Percentiles rank a stretch among this genome's conserved stretches.
Evolutionary conservation across 1,140 invertebrate genomes (phyloP).

Genomic region (Leptinotarsa lineolata): DNA sequence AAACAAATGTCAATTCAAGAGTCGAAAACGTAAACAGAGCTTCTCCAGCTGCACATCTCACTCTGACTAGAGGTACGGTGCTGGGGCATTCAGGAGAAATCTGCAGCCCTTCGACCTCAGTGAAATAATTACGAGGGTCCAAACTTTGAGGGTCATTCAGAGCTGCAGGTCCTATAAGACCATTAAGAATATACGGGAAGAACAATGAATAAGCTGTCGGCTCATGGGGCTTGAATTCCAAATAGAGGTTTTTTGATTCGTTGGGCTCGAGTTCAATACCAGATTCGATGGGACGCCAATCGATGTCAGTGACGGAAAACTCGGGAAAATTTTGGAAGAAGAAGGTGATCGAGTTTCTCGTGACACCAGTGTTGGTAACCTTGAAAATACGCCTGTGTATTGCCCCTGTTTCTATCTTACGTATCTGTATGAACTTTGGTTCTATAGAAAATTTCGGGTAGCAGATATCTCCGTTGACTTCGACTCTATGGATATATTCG

Average conservation of each 20-base stretch:
- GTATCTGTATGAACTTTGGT: slow-evolving; percentile 37
- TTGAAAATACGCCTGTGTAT: slow-evolving; percentile 30
- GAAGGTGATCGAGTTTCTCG: slow-evolving; percentile 28
- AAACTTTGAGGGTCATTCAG: slow-evolving; percentile 25
- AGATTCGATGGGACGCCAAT: not conserved
- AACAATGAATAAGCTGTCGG: slow-evolving; percentile 37
- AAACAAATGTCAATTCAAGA: slow-evolving; percentile 23
- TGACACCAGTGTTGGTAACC: slow-evolving; percentile 24
- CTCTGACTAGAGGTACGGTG: slow-evolving; percentile 14
- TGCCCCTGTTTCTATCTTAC: slow-evolving; percentile 35
- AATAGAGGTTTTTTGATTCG: slow-evolving; percentile 28
- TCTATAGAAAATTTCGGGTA: slow-evolving; percentile 30
- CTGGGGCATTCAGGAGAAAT: slow-evolving; percentile 7
- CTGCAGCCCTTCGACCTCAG: not conserved
- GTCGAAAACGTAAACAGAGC: slow-evolving; percentile 27
- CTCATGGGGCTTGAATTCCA: slow-evolving; percentile 41
- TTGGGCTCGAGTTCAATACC: slow-evolving; percentile 22
- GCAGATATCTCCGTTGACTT: slow-evolving; percentile 33
- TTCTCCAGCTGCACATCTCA: slow-evolving; percentile 31
- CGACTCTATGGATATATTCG: slow-evolving; percentile 26
- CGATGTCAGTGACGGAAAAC: slow-evolving; percentile 27
- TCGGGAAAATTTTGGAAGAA: slow-evolving; percentile 32
- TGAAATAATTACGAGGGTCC: slow-evolving; percentile 4
- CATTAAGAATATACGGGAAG: slow-evolving; percentile 36
- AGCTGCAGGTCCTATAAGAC: slow-evolving; percentile 29